Base-by-base conservation (phyloP, 2,888 invertebrate species). In the Ptilodon capucinus region DNA sequence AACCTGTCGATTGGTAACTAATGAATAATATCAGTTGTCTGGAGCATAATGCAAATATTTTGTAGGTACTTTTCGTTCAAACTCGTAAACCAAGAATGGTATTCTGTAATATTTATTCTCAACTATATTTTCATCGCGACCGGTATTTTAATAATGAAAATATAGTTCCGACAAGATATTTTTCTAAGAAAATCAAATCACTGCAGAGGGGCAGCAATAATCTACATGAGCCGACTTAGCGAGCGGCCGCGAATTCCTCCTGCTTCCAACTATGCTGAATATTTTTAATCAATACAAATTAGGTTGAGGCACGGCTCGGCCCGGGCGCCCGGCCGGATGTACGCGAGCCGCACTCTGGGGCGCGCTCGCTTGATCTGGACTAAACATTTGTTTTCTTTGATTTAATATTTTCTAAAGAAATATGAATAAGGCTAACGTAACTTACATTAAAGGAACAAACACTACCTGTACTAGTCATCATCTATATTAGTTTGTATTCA, bases 221-320 rank as follows among this genome's bases (percentile, higher is more conserved):
- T 80, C 73, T 75, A 76, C 79, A 75, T 77, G 68, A 72, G 73
- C 61, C 67, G 63, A 58, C 42, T 44, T 48, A 41, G 60, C 48
- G 64, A 54, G 41, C 52, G 62, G 60, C 49, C 56, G 50, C 57
- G 71, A 65, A 83, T 86, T 81, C 86, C 82, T 64, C 48, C 53
- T 50, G 71, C 65, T 64, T 66, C 55, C 69, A 91, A 91, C 89
- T 90, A 91, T 91, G 89, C 81, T 79, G 84, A 91, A 89, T 90
- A 91, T 91, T 91, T 91, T 91, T 91, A 91, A 91, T 91, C 91
- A 91, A 91, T 91, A 91, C 86, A 90, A 90, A 91, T 91, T 91
- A 90, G 88, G 89, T 90, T 77, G 79, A 79, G 72, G 72, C 67
- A 64, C 66, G 72, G 68, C 59, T 39, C 70, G 62, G 77, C 80